phyloP scores from a whole-genome alignment of 2,888 invertebrate genomes.

The Adelphocoris suturalis region DNA sequence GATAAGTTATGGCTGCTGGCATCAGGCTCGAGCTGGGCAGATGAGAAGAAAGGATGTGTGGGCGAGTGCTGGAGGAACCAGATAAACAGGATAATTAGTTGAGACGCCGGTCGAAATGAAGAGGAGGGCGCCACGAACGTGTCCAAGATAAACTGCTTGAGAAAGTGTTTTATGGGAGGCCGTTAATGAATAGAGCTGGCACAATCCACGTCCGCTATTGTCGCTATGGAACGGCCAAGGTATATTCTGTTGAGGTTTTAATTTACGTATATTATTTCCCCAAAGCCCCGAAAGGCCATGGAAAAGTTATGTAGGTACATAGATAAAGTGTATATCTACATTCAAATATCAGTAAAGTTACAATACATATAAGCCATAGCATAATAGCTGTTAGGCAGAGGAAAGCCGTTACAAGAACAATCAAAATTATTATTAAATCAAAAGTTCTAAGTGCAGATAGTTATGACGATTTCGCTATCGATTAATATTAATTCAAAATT shows the following conservation, averaged over 20 bases:
- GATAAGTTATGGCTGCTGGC: neutral
- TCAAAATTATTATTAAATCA: no score
- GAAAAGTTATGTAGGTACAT: no score
- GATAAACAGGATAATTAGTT: slow-evolving; percentile 41
- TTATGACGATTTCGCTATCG: no score
- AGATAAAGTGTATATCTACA: no score
- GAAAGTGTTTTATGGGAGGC: slow-evolving; percentile 32
- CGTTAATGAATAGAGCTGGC: neutral
- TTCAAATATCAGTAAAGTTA: no score
- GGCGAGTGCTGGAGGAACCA: slow-evolving; percentile 7
- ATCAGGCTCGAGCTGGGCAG: neutral
- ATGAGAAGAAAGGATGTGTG: neutral
- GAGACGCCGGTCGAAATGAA: slow-evolving; percentile 6
- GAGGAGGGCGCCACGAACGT: neutral
- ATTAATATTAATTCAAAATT: no score
- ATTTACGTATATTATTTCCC: no score
- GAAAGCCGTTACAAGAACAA: no score
- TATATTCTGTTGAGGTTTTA: neutral
- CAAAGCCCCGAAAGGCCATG: no score
- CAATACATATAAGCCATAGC: no score
- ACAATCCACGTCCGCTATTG: neutral
- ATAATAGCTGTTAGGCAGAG: no score
- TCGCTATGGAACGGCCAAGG: neutral
- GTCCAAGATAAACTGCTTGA: slow-evolving; percentile 23
- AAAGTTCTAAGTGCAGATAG: no score